Conservation (phyloP, 2,113 vertebrate genomes). For the Centropus unirufus region DNA sequence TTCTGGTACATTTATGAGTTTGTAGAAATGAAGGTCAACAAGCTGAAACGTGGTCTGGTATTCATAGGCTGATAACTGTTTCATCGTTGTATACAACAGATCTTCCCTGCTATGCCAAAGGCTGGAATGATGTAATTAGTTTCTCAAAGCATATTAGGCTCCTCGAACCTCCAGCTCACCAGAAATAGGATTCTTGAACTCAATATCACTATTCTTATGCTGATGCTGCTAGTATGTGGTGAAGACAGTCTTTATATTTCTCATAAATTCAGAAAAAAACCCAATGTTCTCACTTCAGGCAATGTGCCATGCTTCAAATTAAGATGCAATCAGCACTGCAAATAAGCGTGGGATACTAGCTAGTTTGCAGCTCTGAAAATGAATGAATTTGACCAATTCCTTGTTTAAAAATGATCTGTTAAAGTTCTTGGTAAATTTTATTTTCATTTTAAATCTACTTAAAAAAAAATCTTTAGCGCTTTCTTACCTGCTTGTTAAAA, state of each 20-base stretch:
- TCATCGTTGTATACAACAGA: no score
- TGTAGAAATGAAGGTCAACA: not conserved
- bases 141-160: no score
- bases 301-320: not conserved
- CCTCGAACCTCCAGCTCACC: no score
- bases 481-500: not conserved
- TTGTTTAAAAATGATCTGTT: not conserved
- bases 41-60: not conserved
- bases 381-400: not conserved
- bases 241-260: not conserved
- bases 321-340: not conserved
- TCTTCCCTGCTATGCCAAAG: not conserved
- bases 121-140: no score
- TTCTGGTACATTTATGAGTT: not conserved
- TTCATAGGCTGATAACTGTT: not conserved
- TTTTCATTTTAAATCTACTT: not conserved
- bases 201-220: not conserved
- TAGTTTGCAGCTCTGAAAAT: not conserved
- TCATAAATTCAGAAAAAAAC: not conserved
- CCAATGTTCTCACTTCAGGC: not conserved
- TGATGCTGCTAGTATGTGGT: not conserved
- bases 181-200: no score
- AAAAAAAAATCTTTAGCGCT: not conserved
- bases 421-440: not conserved
- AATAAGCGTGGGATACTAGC: not conserved